A percentile compares a stretch with the other conserved stretches of the same genome.
These are phyloP conservation scores for Aplysina aerophoba DNA, from an alignment of 37 sponge, comb jelly and placozoan species.

Conservation along the genomic window DNA sequence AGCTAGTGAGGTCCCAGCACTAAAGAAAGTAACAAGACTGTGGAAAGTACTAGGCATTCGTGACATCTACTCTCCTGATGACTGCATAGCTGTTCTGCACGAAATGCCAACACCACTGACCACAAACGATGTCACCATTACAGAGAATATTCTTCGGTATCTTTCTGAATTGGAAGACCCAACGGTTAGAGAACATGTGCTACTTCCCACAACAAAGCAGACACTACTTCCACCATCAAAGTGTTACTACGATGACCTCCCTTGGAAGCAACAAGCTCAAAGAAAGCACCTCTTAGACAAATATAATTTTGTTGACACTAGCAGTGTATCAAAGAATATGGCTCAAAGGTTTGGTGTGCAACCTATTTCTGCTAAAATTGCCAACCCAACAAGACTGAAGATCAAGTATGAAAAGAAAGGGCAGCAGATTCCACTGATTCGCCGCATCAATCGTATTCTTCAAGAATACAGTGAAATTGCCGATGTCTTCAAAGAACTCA, in stretches of 20 bases:
- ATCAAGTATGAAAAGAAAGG: slow-evolving; percentile 44
- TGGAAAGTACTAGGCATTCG: not conserved
- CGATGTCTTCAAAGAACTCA: slow-evolving; percentile 84
- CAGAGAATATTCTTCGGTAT: not conserved
- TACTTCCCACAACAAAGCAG: slow-evolving; percentile 34
- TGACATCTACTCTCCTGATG: not conserved
- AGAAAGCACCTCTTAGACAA: not conserved
- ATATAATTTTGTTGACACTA: slow-evolving; percentile 50
- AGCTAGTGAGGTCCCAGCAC: not conserved
- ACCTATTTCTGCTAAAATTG: slow-evolving; percentile 56
- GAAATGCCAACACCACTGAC: slow-evolving; percentile 6
- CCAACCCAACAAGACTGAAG: slow-evolving; percentile 51
- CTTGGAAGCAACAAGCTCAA: slow-evolving; percentile 22
- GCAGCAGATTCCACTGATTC: slow-evolving; percentile 50
- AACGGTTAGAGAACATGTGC: slow-evolving; percentile 4
- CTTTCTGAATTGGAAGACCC: not conserved
- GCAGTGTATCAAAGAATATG: not conserved
- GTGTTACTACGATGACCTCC: slow-evolving; percentile 61
- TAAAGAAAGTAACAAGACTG: not conserved
- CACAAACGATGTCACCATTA: not conserved
- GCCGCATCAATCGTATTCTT: slow-evolving; percentile 62
- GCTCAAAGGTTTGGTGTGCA: slow-evolving; percentile 56
- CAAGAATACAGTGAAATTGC: slow-evolving; percentile 63
- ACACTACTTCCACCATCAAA: slow-evolving; percentile 23
- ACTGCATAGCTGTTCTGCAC: slow-evolving; percentile 3